Base-by-base conservation (phyloP, 2,888 invertebrate genomes). In the Masnerella sp. region DNA sequence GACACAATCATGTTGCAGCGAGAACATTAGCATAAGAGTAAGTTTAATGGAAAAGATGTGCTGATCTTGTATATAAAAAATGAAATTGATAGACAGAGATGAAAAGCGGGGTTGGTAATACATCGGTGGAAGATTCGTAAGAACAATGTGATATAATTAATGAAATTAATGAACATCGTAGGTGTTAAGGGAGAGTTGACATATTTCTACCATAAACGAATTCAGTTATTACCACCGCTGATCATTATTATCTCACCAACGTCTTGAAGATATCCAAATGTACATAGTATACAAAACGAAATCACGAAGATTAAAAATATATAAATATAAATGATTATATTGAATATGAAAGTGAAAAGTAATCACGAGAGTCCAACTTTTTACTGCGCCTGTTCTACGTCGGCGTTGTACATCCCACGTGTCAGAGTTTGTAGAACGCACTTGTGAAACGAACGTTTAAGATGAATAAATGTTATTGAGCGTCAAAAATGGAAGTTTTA, bases 71-170 rank as follows among this genome's bases (percentile, higher is more conserved):
- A 74, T 15, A 74, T 62, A 69, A 15, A 72, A 51, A 25, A 68
- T 34, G 9, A 47, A 8, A 58, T n/a, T 25, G 8, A 36, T 5
- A 9, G n/a, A 30, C 28, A 32, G 64, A 62, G 30, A 75, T 12
- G 14, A 51, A 69, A 62, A 64, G 45, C 62, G 47, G 52, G 42
- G 34, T 56, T 14, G 58, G 58, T 28, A 56, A 36, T 67, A 64
- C 51, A 67, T 58, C 43, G 40, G 52, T 54, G 65, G 58, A 59
- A 47, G 43, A 65, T 80, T 83, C 84, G 85, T 83, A 84, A 82
- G 82, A 85, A 85, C 83, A 86, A 86, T 87, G 87, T 87, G 87
- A 87, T 87, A 87, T 85, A 83, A 85, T 82, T 82, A 83, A 85
- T 82, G 80, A 83, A 85, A 83, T 84, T 83, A 83, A 85, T 84